Evolutionary conservation across 2,888 invertebrate genomes (phyloP).

Genomic region (Acanthosepion esculentum): DNA sequence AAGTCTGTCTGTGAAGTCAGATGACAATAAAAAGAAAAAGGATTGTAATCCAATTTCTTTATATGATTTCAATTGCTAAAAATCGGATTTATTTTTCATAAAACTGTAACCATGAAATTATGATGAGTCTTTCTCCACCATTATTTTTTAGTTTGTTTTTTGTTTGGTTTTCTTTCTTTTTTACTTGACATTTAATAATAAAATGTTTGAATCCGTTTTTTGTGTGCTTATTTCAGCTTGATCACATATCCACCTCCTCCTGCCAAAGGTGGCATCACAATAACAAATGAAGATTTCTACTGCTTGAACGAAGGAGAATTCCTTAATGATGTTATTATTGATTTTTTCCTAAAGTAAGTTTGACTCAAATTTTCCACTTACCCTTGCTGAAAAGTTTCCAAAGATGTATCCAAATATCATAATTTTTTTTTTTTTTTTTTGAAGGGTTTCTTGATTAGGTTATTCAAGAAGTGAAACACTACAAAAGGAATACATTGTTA

Average conservation of each 20-base stretch:
- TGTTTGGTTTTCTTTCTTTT: too few relatives aligned
- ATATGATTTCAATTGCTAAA: background rate
- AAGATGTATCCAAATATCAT: background rate
- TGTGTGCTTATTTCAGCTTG: conserved; percentile 55
- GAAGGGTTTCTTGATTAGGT: too few relatives aligned
- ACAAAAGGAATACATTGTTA: too few relatives aligned
- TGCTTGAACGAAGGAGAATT: conserved; percentile 94
- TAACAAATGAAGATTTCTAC: conserved; percentile 94
- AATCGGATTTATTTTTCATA: background rate
- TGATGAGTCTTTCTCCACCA: too few relatives aligned
- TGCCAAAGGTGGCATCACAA: conserved; percentile 89
- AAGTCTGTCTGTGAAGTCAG: background rate
- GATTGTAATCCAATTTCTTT: background rate
- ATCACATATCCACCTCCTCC: conserved; percentile 84
- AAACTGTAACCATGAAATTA: background rate
- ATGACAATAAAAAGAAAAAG: background rate
- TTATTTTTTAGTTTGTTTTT: too few relatives aligned
- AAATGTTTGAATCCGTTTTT: background rate
- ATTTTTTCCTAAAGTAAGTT: conserved; percentile 90
- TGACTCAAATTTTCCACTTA: background rate
- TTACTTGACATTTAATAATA: background rate
- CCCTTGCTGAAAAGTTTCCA: background rate
- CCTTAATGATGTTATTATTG: conserved; percentile 97
- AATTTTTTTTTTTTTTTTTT: background rate
- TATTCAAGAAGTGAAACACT: background rate